These are phyloP conservation scores for Chorisops tibialis DNA, from an alignment of 2,888 invertebrate species.

Conservation along the genomic window DNA sequence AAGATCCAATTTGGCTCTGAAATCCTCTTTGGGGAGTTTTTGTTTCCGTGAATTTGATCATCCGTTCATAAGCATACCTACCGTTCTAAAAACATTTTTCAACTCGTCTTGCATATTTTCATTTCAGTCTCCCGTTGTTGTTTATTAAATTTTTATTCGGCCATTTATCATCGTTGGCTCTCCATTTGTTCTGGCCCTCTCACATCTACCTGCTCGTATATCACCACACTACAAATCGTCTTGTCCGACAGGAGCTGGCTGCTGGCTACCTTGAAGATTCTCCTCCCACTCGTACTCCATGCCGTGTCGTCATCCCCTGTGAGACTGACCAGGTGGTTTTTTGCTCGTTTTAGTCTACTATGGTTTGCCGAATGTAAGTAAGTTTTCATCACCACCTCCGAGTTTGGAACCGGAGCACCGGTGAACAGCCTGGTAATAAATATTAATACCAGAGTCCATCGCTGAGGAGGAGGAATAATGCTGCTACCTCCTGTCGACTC, in stretches of 20 bases:
- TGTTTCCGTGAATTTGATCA: too few species aligned
- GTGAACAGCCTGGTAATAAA: constrained; percentile 5
- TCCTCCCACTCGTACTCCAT: too few species aligned
- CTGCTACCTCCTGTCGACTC: too few species aligned
- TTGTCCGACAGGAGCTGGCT: background rate
- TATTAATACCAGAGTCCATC: constrained; percentile 12
- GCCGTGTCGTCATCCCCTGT: too few species aligned
- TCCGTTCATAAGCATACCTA: too few species aligned
- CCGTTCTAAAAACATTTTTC: too few species aligned
- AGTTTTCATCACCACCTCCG: constrained; percentile 11
- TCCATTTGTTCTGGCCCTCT: background rate
- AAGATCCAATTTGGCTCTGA: too few species aligned
- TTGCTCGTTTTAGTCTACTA: background rate
- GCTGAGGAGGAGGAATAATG: too few species aligned
- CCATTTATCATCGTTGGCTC: constrained; percentile 1
- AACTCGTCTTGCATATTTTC: background rate
- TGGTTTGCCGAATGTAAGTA: constrained; percentile 11
- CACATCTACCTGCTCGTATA: background rate
- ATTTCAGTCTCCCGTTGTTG: background rate
- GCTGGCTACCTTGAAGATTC: background rate
- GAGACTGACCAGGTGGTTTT: too few species aligned
- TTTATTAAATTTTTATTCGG: constrained; percentile 11
- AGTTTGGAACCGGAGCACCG: background rate
- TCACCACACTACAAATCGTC: background rate
- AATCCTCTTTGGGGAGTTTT: too few species aligned